Evolutionary conservation across 30 jellyfish, hydroid and myxozoan genomes (phyloP), one percentile per base, ranked within the genome.

Genomic region (Catostylus mosaicus): DNA sequence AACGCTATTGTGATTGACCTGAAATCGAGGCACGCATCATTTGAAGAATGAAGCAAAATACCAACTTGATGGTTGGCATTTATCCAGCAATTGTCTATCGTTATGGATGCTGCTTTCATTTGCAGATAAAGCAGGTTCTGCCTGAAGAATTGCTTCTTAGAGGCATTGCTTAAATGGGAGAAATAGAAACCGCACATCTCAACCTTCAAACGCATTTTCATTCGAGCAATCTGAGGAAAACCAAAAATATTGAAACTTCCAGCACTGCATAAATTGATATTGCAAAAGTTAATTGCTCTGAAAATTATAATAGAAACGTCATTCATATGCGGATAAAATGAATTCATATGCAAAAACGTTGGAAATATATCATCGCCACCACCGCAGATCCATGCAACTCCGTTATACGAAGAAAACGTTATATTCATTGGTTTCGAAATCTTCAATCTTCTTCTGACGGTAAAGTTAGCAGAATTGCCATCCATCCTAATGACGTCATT

Each of bases 321-420:
- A n/a, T n/a, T n/a, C n/a, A n/a, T n/a, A n/a, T n/a, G n/a, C n/a
- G n/a, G n/a, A n/a, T n/a, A n/a, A n/a, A n/a, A n/a, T n/a, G n/a
- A n/a, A n/a, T n/a, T n/a, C n/a, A n/a, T n/a, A n/a, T n/a, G n/a
- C n/a, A n/a, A n/a, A n/a, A n/a, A n/a, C n/a, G n/a, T n/a, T n/a
- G n/a, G n/a, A n/a, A n/a, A n/a, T n/a, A n/a, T n/a, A n/a, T n/a
- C n/a, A n/a, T n/a, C n/a, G n/a, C n/a, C n/a, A n/a, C 24, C 57
- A 4, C 67, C 29, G 6, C 32, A 14, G 14, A 73, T 51, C 67
- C 48, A 23, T 16, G 84, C 84, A 12, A 50, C 36, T 33, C 84
- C 84, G 10, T 50, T 52, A 31, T 73, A 73, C 23, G 84, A 73
- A 9, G 72, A 20, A 1, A 73, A 40, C 19, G 84, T 73, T 40